Evolutionary conservation across 2,888 invertebrate genomes (phyloP).

Genomic region (Heteromurus nitidus): DNA sequence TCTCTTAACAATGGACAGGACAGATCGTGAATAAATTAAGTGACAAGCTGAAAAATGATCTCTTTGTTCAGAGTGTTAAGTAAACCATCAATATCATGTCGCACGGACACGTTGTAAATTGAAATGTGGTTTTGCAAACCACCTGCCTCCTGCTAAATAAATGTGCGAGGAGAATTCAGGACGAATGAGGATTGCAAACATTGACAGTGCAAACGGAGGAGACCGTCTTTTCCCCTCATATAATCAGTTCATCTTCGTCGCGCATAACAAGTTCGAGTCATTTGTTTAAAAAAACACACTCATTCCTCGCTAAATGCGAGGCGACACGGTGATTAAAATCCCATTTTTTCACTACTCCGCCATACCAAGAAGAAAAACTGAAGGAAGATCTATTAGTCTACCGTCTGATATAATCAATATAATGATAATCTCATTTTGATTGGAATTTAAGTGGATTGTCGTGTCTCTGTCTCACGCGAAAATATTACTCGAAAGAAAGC

Average conservation of each 20-base stretch:
- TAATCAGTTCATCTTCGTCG: not conserved
- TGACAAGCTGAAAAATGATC: slow-evolving; percentile 56
- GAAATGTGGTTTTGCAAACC: slow-evolving; percentile 45
- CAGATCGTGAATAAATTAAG: slow-evolving; percentile 52
- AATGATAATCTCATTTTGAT: slow-evolving; percentile 55
- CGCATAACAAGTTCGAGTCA: not conserved
- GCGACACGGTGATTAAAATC: slow-evolving; percentile 56
- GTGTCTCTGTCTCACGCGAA: slow-evolving; percentile 51
- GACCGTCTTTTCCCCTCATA: not conserved
- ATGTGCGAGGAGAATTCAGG: slow-evolving; percentile 24
- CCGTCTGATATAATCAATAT: slow-evolving; percentile 57
- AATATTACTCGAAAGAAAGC: too few relatives aligned
- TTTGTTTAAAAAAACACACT: not conserved
- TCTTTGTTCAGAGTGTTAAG: slow-evolving; percentile 46
- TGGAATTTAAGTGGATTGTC: slow-evolving; percentile 46
- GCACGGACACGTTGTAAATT: slow-evolving; percentile 42
- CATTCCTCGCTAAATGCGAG: not conserved
- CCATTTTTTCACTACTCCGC: slow-evolving; percentile 28
- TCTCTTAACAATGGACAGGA: slow-evolving; percentile 24
- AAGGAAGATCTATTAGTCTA: slow-evolving; percentile 31
- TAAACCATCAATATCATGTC: slow-evolving; percentile 50
- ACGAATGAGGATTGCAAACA: slow-evolving; percentile 16
- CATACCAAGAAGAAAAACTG: slow-evolving; percentile 14
- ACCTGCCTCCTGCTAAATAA: slow-evolving; percentile 22
- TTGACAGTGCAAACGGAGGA: slow-evolving; percentile 2